Evolutionary conservation across 2,888 invertebrate genomes (phyloP).

Genomic region (Villa cingulata): DNA sequence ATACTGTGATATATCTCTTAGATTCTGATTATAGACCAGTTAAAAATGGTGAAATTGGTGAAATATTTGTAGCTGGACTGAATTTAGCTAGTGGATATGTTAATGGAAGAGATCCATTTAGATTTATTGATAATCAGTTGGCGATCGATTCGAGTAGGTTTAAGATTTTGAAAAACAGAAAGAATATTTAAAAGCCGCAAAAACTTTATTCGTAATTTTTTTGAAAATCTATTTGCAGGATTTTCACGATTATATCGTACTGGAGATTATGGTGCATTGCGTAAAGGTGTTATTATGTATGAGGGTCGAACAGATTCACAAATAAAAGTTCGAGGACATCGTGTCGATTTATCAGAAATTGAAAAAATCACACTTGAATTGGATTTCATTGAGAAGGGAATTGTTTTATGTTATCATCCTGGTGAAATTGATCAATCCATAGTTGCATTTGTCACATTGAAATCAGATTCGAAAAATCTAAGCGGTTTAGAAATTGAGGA

Average conservation of each 20-base stretch:
- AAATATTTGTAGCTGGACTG: conserved; percentile 66
- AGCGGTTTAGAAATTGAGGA: conserved; percentile 50
- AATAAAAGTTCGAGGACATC: conserved; percentile 71
- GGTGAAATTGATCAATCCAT: conserved; percentile 59
- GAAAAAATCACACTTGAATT: conserved; percentile 55
- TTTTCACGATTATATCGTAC: conserved; percentile 65
- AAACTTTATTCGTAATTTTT: neutral
- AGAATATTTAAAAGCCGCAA: too few species aligned
- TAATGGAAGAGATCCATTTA: conserved; percentile 55
- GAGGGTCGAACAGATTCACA: conserved; percentile 80
- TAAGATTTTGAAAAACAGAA: neutral
- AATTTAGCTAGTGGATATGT: conserved; percentile 75
- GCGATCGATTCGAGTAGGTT: conserved; percentile 46
- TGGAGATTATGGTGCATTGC: conserved; percentile 66
- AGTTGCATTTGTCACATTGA: conserved; percentile 50
- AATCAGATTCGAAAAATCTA: conserved; percentile 34
- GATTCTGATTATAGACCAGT: conserved; percentile 61
- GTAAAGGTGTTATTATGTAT: conserved; percentile 54
- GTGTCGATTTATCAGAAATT: conserved; percentile 74
- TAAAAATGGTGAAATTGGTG: conserved; percentile 59
- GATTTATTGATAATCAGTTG: conserved; percentile 62
- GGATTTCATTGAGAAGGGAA: conserved; percentile 56
- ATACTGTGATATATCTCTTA: conserved; percentile 66
- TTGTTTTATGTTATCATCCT: conserved; percentile 66
- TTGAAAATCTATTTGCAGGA: conserved; percentile 34